Conservation (phyloP, 2,888 invertebrate genomes). For the Tinea trinotella region DNA sequence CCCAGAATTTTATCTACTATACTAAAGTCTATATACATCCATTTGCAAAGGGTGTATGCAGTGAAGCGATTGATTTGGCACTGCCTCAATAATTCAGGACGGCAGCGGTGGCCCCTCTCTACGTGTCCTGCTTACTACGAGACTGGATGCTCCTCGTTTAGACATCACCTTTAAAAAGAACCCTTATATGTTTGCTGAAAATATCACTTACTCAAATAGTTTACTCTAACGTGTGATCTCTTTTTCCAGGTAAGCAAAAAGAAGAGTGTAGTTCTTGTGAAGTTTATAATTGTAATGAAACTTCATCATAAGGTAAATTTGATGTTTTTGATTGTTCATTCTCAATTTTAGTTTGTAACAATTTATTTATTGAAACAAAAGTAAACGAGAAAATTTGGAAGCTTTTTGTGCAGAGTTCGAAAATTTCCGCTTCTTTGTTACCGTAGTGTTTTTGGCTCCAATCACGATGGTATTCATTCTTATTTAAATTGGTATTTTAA, state of each 20-base stretch:
- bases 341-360: neutral
- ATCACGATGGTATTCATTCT: neutral
- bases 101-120: neutral
- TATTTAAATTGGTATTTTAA: too few relatives aligned
- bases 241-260: neutral
- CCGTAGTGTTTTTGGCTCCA: neutral
- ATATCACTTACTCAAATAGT: neutral
- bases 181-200: neutral
- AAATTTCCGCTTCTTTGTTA: neutral
- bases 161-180: neutral
- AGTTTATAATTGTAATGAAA: neutral
- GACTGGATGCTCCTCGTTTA: neutral
- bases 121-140: slow-evolving; percentile 14
- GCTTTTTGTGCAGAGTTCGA: too few relatives aligned
- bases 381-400: neutral
- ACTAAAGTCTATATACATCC: neutral
- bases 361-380: neutral
- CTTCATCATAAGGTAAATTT: neutral
- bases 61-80: slow-evolving; percentile 39
- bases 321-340: neutral
- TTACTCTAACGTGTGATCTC: neutral
- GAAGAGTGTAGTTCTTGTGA: neutral
- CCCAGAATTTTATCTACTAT: neutral
- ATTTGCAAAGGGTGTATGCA: slow-evolving; percentile 25
- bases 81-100: slow-evolving; percentile 47